Percentiles rank a stretch among this genome's conserved stretches.
These are phyloP conservation scores for Lordiphosa collinella DNA, from an alignment of 1,140 invertebrate species.

Conservation along the genomic window DNA sequence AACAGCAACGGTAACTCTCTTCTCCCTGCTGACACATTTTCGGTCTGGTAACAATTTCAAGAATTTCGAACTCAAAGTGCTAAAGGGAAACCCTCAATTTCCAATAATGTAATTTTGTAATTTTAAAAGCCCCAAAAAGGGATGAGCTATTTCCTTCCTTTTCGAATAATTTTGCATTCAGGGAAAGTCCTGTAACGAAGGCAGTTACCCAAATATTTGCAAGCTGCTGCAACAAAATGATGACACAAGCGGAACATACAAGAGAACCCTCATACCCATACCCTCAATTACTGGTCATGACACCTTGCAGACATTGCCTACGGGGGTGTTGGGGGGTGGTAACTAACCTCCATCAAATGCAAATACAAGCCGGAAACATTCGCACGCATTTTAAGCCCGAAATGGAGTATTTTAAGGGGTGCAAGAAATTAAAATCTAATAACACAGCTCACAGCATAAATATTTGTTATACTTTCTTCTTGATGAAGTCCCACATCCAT, in stretches of 20 bases:
- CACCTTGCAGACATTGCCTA: conserved; percentile 42
- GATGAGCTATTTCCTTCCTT: conserved; percentile 13
- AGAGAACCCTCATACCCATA: conserved; percentile 39
- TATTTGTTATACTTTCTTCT: conserved; percentile 70
- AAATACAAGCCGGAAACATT: conserved; percentile 70
- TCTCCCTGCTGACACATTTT: conserved; percentile 1
- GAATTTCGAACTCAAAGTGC: not conserved
- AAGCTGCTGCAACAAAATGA: conserved; percentile 65
- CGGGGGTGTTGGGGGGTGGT: conserved; percentile 16
- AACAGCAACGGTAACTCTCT: too few relatives aligned
- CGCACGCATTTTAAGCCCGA: conserved; percentile 28
- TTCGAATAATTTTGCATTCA: conserved; percentile 44
- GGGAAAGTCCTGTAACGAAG: conserved; percentile 48
- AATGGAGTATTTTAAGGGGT: conserved; percentile 54
- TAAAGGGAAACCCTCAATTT: conserved; percentile 64
- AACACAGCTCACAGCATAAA: conserved; percentile 76
- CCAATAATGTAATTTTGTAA: conserved; percentile 76
- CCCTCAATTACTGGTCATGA: conserved; percentile 72
- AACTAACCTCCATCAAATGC: conserved; percentile 44
- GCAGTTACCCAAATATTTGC: conserved; percentile 73
- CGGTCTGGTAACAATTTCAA: not conserved
- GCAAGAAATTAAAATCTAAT: conserved; percentile 78
- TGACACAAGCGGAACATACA: conserved; percentile 42
- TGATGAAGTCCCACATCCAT: conserved; percentile 41
- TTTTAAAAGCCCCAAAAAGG: conserved; percentile 30